These are phyloP conservation scores for Spisula subtruncata DNA, from an alignment of 2,888 invertebrate genomes.

Conservation along the genomic window DNA sequence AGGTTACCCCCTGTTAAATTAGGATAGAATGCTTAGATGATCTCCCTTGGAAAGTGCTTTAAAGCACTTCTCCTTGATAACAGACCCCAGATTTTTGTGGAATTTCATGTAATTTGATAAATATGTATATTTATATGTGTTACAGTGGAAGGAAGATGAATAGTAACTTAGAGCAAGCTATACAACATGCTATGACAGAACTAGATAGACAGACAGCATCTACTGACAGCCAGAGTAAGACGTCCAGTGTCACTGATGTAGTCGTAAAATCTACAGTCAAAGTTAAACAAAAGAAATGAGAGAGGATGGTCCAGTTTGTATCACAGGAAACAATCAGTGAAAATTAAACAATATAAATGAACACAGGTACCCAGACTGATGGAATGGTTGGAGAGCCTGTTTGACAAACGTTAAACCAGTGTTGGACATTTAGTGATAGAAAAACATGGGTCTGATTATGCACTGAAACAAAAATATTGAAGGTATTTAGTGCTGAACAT, in stretches of 20 bases:
- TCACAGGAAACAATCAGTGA: neutral
- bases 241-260: neutral
- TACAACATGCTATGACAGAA: conserved; percentile 97
- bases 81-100: too few relatives aligned
- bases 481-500: neutral
- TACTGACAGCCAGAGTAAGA: neutral
- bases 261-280: conserved; percentile 33
- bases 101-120: too few relatives aligned
- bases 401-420: neutral
- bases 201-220: conserved; percentile 89
- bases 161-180: conserved; percentile 95
- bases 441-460: neutral
- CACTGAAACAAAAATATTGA: neutral
- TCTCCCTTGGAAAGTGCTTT: too few relatives aligned
- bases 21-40: too few relatives aligned
- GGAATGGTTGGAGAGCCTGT: neutral
- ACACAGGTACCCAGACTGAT: neutral
- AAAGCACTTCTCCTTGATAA: too few relatives aligned
- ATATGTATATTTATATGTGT: neutral
- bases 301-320: neutral
- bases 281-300: conserved; percentile 43
- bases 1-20: too few relatives aligned
- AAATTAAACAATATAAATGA: conserved; percentile 42
- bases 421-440: neutral
- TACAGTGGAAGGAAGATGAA: conserved; percentile 97